A percentile compares a stretch with the other conserved stretches of the same genome.
These are phyloP conservation scores for Tenodera sinensis DNA, from an alignment of 2,888 invertebrate genomes.

Conservation along the genomic window DNA sequence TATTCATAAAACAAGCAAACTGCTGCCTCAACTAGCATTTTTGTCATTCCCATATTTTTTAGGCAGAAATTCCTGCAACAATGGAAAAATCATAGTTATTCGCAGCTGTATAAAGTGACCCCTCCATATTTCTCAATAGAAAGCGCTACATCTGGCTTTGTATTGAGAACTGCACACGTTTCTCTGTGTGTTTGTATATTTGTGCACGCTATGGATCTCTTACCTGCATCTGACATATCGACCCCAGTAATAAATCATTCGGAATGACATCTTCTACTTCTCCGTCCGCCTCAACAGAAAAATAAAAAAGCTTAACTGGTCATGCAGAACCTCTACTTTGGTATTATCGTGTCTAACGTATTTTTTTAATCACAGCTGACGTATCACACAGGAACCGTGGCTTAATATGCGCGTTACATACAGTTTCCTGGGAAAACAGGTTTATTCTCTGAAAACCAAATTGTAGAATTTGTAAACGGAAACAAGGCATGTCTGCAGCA, in stretches of 20 bases:
- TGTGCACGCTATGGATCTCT: not conserved
- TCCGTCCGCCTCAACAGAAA: not conserved
- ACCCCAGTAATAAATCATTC: not conserved
- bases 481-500: too few species aligned
- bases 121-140: not conserved
- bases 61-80: not conserved
- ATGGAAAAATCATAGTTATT: not conserved
- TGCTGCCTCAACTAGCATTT: too few species aligned
- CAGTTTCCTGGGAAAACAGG: too few species aligned
- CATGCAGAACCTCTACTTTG: not conserved
- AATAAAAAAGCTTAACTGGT: not conserved
- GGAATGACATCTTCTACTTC: constrained; percentile 1
- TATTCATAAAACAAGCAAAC: too few species aligned
- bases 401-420: not conserved
- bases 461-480: too few species aligned
- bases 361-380: not conserved
- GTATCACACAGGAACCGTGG: not conserved
- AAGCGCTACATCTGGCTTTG: not conserved
- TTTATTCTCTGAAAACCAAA: too few species aligned
- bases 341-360: not conserved
- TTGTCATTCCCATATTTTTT: too few species aligned
- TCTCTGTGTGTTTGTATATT: not conserved
- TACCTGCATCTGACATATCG: not conserved
- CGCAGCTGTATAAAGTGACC: not conserved
- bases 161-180: not conserved